Conservation (phyloP, 2,113 vertebrate genomes). For the Brachypteracias leptosomus region DNA sequence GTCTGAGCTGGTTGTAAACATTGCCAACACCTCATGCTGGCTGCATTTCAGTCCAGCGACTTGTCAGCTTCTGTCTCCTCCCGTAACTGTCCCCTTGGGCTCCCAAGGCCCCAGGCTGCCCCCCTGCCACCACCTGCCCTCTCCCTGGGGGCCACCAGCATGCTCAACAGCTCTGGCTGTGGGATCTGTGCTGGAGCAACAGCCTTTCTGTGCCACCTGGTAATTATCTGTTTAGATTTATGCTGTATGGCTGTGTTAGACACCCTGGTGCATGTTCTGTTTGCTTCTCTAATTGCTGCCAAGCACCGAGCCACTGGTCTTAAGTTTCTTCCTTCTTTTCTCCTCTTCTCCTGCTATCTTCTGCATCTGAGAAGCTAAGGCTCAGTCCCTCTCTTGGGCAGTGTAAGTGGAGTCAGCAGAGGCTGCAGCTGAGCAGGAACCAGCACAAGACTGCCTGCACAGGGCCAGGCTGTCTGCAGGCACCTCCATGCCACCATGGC, state of each 20-base stretch:
- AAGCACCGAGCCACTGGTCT: neutral
- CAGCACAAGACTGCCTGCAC: conserved; percentile 30
- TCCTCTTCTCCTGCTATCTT: neutral
- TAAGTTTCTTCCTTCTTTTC: neutral
- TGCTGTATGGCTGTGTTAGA: neutral
- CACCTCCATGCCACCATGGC: fast-evolving
- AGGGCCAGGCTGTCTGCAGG: neutral
- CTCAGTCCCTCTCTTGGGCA: neutral
- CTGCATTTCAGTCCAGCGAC: neutral
- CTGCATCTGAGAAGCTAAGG: neutral
- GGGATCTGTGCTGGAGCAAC: neutral
- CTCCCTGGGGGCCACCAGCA: neutral
- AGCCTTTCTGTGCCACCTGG: neutral
- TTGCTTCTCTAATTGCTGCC: neutral
- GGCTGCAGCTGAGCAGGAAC: neutral
- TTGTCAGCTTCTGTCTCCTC: conserved; percentile 15
- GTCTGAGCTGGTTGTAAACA: neutral
- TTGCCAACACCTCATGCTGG: neutral
- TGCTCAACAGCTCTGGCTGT: neutral
- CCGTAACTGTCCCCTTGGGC: neutral
- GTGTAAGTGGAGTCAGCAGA: neutral
- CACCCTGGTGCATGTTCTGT: neutral
- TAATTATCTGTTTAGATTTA: neutral
- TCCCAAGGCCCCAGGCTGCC: neutral
- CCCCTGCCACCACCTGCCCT: conserved; percentile 19